phyloP scores from a whole-genome alignment of 2,113 vertebrate genomes.

The Chionis minor region DNA sequence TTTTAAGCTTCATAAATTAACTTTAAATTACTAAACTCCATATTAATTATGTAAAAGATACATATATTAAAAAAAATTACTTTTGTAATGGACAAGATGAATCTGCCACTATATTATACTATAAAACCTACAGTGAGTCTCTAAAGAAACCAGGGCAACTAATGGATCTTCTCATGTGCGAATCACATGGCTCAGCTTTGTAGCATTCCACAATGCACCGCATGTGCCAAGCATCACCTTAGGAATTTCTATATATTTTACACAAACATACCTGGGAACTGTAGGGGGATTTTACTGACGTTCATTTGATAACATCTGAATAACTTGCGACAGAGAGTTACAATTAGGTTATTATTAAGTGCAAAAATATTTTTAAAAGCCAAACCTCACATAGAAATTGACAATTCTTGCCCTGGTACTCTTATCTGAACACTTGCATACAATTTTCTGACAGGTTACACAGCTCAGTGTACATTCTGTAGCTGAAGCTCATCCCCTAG shows the following conservation, averaged over 20 bases:
- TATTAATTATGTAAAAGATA: background rate
- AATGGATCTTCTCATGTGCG: background rate
- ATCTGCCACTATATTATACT: background rate
- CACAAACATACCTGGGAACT: background rate
- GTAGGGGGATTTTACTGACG: background rate
- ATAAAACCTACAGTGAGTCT: background rate
- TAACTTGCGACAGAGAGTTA: background rate
- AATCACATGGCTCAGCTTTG: background rate
- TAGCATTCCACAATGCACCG: background rate
- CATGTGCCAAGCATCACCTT: background rate
- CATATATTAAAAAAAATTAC: background rate
- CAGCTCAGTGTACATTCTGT: background rate
- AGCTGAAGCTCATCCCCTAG: background rate
- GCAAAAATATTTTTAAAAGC: background rate
- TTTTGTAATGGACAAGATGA: background rate
- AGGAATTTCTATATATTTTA: background rate
- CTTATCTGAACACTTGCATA: background rate
- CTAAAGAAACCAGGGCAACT: background rate
- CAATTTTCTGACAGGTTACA: background rate
- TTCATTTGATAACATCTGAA: background rate
- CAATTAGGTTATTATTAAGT: background rate
- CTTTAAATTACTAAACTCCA: background rate
- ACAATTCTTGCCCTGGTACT: background rate
- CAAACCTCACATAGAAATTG: background rate
- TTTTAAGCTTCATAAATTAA: background rate